Evolutionary conservation across 2,888 invertebrate species (phyloP), one percentile per base, ranked within the genome.

Genomic region (Metallyticus violacea): DNA sequence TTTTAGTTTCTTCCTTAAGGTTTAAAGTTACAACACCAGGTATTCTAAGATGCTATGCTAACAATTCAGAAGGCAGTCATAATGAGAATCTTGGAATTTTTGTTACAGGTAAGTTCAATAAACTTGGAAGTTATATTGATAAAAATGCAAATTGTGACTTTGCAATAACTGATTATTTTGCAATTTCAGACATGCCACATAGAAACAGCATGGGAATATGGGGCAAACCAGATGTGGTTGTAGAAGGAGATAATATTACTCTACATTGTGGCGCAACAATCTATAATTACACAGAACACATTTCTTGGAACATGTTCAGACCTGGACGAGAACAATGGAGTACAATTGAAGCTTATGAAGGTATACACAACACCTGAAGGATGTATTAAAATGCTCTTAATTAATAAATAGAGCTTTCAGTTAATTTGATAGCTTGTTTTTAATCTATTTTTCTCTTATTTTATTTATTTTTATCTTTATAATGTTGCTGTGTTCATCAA

Each of bases 241-340:
- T 81, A 4, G 85, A 26, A 80, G 85, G 93, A 0, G 95, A 95
- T 88, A 90, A 93, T 86, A 90, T 95, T 0, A 91, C 90, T 25
- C 89, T 95, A 6, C 92, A 91, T 6, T 96, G 96, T 90, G 94
- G 93, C 2, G 94, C 94, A 0, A 93, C 94, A 0, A 91, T 93
- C 26, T 93, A 93, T 88, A 92, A 93, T 88, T 94, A 93, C 88
- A 92, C 93, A 0, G 90, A 91, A 6, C 26, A 40, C 29, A 40
- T 86, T 81, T 7, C 6, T 28, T 87, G 81, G 87, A 62, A 4
- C 15, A 7, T 62, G 40, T 62, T 62, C 2, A 62, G 40, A 30
- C 7, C n/a, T 15, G 40, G 40, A 15, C 40, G 22, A 15, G 40
- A 62, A 62, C 15, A 62, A 6, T 62, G 40, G 40, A 62, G 6